Conservation (phyloP, 1,140 invertebrate genomes). For the Macrobrachium rosenbergii region DNA sequence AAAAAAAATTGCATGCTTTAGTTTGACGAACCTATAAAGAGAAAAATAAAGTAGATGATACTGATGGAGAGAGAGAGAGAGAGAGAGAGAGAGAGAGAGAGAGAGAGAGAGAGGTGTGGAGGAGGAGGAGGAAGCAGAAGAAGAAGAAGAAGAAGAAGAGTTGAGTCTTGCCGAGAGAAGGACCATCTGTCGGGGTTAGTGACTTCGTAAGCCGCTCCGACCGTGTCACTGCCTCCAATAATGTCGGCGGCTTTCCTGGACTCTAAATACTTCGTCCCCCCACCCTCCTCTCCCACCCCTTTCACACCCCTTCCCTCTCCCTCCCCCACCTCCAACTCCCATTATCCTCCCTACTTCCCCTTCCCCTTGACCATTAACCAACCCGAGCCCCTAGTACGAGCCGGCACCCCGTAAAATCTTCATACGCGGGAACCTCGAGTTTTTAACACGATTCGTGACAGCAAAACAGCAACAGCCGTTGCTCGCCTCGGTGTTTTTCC, state of each 20-base stretch:
- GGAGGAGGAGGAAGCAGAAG: conserved; percentile 1
- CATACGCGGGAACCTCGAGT: no score
- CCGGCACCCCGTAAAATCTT: no score
- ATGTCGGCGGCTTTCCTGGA: no score
- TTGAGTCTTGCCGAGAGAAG: not conserved
- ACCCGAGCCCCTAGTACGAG: no score
- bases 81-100: not conserved
- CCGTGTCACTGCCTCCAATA: conserved; percentile 17
- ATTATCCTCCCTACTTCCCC: not conserved
- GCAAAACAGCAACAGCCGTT: no score
- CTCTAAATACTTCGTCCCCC: no score
- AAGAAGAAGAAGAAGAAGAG: not conserved
- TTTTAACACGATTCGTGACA: no score
- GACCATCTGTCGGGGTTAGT: conserved; percentile 37
- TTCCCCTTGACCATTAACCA: not conserved
- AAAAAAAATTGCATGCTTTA: no score
- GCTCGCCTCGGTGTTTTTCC: no score
- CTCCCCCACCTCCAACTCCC: not conserved
- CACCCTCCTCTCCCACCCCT: not conserved
- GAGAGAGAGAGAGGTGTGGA: not conserved
- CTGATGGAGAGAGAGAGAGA: not conserved
- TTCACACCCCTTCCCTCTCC: not conserved
- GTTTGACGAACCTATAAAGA: no score
- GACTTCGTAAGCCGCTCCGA: conserved; percentile 26
- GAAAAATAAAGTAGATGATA: no score